Evolutionary conservation across 2,113 vertebrate genomes (phyloP).

Genomic region (Pristiophorus japonicus): DNA sequence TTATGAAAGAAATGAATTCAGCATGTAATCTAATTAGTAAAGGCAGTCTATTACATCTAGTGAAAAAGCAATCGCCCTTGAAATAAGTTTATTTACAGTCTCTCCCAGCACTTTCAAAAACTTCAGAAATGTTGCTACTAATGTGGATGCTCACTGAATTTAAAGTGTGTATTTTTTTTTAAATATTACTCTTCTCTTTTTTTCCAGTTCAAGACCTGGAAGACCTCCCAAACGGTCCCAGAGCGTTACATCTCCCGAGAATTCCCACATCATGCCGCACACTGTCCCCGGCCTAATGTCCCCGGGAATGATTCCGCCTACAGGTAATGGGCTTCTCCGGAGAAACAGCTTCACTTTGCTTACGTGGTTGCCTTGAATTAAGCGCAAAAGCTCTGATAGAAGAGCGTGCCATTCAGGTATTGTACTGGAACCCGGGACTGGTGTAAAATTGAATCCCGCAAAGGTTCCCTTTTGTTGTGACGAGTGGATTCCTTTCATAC

Average conservation of each 20-base stretch:
- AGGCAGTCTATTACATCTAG: constrained; percentile 99
- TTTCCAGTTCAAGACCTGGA: constrained; percentile 92
- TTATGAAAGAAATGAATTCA: constrained; percentile 99
- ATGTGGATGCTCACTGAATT: constrained; percentile 4
- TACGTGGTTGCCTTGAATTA: background rate
- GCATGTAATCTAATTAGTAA: constrained; percentile 99
- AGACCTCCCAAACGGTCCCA: constrained; percentile 97
- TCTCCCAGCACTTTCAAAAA: constrained; percentile 92
- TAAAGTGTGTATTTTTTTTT: constrained; percentile 30
- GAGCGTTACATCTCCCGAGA: constrained; percentile 93
- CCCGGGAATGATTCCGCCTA: constrained; percentile 94
- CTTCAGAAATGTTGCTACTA: constrained; percentile 78
- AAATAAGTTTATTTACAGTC: constrained; percentile 99
- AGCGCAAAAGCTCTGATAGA: background rate
- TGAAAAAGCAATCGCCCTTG: constrained; percentile 99
- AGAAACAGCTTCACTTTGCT: background rate
- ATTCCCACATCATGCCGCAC: constrained; percentile 98
- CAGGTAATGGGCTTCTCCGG: constrained; percentile 67
- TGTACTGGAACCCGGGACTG: background rate
- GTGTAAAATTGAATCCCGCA: background rate
- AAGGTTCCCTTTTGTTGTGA: background rate
- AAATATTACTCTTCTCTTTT: constrained; percentile 56
- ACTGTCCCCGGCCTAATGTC: constrained; percentile 97
- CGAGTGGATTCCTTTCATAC: background rate
- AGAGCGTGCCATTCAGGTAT: background rate